Evolutionary conservation across 2,113 vertebrate species (phyloP), one percentile per base, ranked within the genome.

Genomic region (Caretta caretta): DNA sequence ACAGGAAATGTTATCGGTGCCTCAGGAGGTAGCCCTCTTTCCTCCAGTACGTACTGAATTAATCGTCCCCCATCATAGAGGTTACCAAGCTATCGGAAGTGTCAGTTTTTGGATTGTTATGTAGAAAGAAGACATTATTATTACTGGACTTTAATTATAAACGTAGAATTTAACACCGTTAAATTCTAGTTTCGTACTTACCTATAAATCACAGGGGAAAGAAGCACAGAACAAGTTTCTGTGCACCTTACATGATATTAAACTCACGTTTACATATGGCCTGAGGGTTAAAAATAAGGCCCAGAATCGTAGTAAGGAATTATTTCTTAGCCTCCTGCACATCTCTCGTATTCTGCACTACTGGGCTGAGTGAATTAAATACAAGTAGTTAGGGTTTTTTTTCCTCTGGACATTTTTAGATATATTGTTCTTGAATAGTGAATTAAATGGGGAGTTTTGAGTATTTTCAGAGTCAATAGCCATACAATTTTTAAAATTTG

Each of bases 11-110:
- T 46, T 80, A 50, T 14, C 46, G n/a, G 50, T 92, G 48, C 38
- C 88, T 89, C 97, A 93, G 93, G 48, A 95, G 93, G 86, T 96
- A 94, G 88, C 88, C 95, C 90, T 93, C 80, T 95, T 96, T 92
- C 96, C 88, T 92, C 95, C 91, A 4, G 82, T 92, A 88, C n/a
- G 0, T 83, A 78, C 65, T 89, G 65, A 81, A 87, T 85, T 78
- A 48, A 31, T 87, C 29, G 6, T 93, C 20, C 86, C 57, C 50
- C 49, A n/a, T 25, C 27, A 46, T 1, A 56, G 48, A 80, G 69
- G 2, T 12, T 25, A 29, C 3, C 59, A 86, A 94, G 85, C 65
- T 65, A 91, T 19, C 53, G 8, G 4, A 76, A 83, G 4, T 46
- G 57, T 29, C 72, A 3, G 72, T 31, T 79, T 92, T 82, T 10